These are phyloP conservation scores for Arion vulgaris DNA, from an alignment of 1,140 invertebrate species.

Conservation along the genomic window DNA sequence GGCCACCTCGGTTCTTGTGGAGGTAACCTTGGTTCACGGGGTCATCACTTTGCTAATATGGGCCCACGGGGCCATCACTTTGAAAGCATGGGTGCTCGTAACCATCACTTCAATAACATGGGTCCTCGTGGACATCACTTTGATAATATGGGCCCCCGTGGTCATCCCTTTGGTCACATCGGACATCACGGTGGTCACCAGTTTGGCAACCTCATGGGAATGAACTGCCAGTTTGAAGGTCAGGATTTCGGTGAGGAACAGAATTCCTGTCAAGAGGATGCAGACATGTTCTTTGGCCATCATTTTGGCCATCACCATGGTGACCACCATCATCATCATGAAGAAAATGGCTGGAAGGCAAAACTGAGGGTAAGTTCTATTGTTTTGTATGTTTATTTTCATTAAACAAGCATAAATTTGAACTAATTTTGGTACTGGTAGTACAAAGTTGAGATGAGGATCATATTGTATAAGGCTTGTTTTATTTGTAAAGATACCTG, in stretches of 20 bases:
- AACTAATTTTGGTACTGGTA: too few relatives aligned
- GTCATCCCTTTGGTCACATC: not conserved
- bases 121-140: not conserved
- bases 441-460: too few relatives aligned
- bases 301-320: not conserved
- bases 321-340: not conserved
- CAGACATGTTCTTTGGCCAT: not conserved
- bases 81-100: not conserved
- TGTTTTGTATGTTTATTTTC: too few relatives aligned
- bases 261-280: too few relatives aligned
- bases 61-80: not conserved
- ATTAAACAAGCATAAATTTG: too few relatives aligned
- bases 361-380: constrained; percentile 14
- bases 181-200: not conserved
- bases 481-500: too few relatives aligned
- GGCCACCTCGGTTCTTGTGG: not conserved
- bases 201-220: not conserved
- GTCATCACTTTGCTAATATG: not conserved
- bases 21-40: not conserved
- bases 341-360: constrained; percentile 5
- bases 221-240: not conserved
- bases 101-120: not conserved
- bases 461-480: too few relatives aligned
- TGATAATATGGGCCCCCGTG: not conserved
- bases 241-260: not conserved